Conservation (phyloP, 92 coral and sea anemone species). For the Porites cylindrica region DNA sequence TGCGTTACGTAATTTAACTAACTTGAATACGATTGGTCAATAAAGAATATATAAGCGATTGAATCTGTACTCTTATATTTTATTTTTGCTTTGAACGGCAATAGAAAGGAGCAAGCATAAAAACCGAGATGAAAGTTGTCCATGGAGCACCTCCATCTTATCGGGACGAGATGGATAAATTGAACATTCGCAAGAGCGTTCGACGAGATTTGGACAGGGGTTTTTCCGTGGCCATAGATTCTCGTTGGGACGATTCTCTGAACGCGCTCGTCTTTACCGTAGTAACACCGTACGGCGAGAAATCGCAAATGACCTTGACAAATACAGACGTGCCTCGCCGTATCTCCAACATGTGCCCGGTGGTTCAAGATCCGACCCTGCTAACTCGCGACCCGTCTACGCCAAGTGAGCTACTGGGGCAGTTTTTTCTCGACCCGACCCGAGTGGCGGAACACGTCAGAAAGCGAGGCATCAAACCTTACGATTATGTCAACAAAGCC, state of each 20-base stretch:
- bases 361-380: background rate
- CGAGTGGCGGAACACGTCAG: background rate
- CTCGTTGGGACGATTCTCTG: background rate
- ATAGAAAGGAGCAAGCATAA: too few relatives aligned
- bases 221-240: slow-evolving; percentile 2
- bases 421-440: slow-evolving; percentile 8
- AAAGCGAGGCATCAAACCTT: background rate
- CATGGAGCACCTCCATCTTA: slow-evolving; percentile 13
- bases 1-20: background rate
- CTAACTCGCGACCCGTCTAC: background rate
- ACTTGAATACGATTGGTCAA: background rate
- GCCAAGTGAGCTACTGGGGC: slow-evolving; percentile 15
- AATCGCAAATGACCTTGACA: background rate
- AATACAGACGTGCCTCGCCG: slow-evolving; percentile 13
- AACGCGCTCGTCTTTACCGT: background rate
- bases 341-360: slow-evolving; percentile 11
- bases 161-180: background rate
- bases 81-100: background rate
- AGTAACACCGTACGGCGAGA: slow-evolving; percentile 13
- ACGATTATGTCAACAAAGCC: background rate
- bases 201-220: background rate
- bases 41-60: background rate
- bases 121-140: background rate
- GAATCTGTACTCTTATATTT: background rate
- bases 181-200: background rate